Percentiles rank a stretch among this genome's conserved stretches.
Conservation (phyloP, 2,888 invertebrate species). For the Trichacis sp. region DNA sequence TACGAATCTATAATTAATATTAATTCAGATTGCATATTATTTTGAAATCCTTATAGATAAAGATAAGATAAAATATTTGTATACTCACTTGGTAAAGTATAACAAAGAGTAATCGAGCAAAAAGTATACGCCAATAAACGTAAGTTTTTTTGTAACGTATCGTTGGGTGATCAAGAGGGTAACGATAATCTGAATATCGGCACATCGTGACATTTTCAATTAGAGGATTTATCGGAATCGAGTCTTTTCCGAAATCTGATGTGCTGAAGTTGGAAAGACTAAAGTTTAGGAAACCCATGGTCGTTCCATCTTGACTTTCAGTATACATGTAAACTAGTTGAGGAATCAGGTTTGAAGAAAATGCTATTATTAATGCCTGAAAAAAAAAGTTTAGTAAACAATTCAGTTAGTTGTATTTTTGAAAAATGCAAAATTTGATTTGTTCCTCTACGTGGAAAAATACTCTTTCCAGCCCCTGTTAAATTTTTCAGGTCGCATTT, state of each 20-base stretch:
- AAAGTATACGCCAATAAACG: constrained; percentile 92
- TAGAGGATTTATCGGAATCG: constrained; percentile 57
- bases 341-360: constrained; percentile 87
- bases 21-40: too few relatives aligned
- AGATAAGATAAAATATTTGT: too few relatives aligned
- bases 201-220: constrained; percentile 58
- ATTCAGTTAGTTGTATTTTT: constrained; percentile 1
- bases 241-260: constrained; percentile 71
- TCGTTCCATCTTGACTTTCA: constrained; percentile 70
- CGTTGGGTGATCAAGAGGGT: constrained; percentile 74
- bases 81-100: constrained; percentile 89
- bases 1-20: too few relatives aligned
- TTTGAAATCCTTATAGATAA: too few relatives aligned
- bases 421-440: constrained; percentile 7
- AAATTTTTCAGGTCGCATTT: too few relatives aligned
- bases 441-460: too few relatives aligned
- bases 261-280: constrained; percentile 78
- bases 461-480: too few relatives aligned
- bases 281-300: constrained; percentile 71
- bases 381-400: constrained; percentile 44
- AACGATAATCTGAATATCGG: constrained; percentile 88
- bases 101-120: constrained; percentile 90
- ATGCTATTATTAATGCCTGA: constrained; percentile 84
- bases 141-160: constrained; percentile 77
- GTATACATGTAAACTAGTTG: constrained; percentile 77